phyloP scores from a whole-genome alignment of 2,888 invertebrate genomes.

The Trissolcus japonicus region DNA sequence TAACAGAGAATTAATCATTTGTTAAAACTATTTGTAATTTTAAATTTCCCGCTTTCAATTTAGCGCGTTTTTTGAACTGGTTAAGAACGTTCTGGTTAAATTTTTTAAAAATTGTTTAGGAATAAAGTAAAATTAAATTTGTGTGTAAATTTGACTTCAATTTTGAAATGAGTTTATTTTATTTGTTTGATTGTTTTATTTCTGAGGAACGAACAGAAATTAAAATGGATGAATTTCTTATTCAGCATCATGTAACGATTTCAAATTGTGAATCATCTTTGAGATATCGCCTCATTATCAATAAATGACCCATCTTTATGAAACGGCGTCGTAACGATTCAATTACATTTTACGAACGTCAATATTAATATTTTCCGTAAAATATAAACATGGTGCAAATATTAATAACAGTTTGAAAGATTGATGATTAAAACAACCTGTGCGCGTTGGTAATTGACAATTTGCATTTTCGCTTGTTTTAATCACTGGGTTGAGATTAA shows the following conservation, averaged over 20 bases:
- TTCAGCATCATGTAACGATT: not conserved
- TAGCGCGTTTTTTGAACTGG: too few relatives aligned
- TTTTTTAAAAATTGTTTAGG: too few relatives aligned
- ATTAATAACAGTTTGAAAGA: constrained; percentile 26
- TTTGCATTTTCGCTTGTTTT: constrained; percentile 29
- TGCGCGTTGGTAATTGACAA: constrained; percentile 31
- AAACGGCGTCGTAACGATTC: constrained; percentile 22
- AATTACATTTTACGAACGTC: constrained; percentile 22
- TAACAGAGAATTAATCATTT: too few relatives aligned
- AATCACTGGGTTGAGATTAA: constrained; percentile 28
- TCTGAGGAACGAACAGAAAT: too few relatives aligned
- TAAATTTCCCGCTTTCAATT: too few relatives aligned
- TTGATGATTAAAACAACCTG: constrained; percentile 29
- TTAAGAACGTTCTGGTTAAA: too few relatives aligned
- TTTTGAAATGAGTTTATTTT: not conserved
- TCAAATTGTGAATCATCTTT: constrained; percentile 2
- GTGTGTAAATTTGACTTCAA: too few relatives aligned
- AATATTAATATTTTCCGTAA: constrained; percentile 34
- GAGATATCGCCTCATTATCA: constrained; percentile 15
- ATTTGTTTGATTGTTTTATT: too few relatives aligned
- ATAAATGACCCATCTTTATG: constrained; percentile 16
- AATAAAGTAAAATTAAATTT: too few relatives aligned
- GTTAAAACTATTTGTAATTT: too few relatives aligned
- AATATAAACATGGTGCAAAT: constrained; percentile 25
- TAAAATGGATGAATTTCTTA: too few relatives aligned